phyloP scores from a whole-genome alignment of 2,888 invertebrate species.

The Lasioglossum morio region DNA sequence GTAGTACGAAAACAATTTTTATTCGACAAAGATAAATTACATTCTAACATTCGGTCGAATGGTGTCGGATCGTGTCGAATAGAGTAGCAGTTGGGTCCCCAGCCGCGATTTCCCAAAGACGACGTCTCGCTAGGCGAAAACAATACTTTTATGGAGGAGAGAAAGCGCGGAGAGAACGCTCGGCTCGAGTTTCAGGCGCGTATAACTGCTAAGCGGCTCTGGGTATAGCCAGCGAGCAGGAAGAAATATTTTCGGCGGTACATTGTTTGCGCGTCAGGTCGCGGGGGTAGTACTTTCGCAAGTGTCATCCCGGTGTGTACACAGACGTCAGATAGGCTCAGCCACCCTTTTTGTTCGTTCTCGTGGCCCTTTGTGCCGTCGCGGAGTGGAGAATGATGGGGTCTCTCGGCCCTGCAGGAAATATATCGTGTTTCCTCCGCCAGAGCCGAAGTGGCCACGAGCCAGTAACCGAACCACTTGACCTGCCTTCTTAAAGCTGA shows the following conservation, averaged over 20 bases:
- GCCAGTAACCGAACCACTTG: constrained; percentile 59
- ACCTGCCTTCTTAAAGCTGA: constrained; percentile 6
- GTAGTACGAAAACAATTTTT: neutral
- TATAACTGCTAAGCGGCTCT: constrained; percentile 25
- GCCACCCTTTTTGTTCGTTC: constrained; percentile 40
- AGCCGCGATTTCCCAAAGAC: constrained; percentile 7
- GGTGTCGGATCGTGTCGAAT: neutral
- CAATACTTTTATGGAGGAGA: constrained; percentile 35
- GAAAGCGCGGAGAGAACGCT: constrained; percentile 10
- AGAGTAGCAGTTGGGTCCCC: neutral
- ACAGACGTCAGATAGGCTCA: constrained; percentile 54
- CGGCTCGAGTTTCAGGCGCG: constrained; percentile 37
- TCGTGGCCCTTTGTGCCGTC: constrained; percentile 26
- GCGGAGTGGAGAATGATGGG: constrained; percentile 59
- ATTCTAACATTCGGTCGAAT: neutral
- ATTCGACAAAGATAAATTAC: neutral
- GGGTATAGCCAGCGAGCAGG: constrained; percentile 3
- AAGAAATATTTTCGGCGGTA: constrained; percentile 64
- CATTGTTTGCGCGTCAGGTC: constrained; percentile 62
- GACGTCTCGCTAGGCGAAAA: constrained; percentile 29
- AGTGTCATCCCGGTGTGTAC: constrained; percentile 46
- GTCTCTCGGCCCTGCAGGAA: constrained; percentile 53
- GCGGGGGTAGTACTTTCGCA: constrained; percentile 36
- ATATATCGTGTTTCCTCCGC: constrained; percentile 57
- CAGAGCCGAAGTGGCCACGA: constrained; percentile 55